Evolutionary conservation across 2,113 vertebrate species (phyloP), one percentile per base, ranked within the genome.

Genomic region (Myotis lucifugus): DNA sequence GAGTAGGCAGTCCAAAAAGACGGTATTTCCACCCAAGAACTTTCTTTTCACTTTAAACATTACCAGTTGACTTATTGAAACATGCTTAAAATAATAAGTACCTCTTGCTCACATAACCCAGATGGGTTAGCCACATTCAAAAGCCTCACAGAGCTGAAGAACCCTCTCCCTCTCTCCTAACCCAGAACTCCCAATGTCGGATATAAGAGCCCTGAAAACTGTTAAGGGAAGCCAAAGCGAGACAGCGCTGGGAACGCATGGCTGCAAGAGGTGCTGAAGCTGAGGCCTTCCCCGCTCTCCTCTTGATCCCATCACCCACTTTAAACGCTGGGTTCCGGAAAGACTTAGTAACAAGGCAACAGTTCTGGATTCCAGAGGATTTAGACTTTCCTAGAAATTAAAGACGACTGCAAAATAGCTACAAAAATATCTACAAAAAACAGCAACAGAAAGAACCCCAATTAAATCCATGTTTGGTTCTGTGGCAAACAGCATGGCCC

Each of bases 311-410:
- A 91, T 54, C 1, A 6, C 79, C 91, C 21, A 48, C 59, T 0
- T 88, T 14, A 59, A 83, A 95, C 94, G 91, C 32, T 92, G 94
- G 72, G 25, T 52, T 69, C 0, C 94, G 18, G 86, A 61, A 87
- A 92, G 90, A 95, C 89, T 96, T 82, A 96, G 97, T 89, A 96
- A 95, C 95, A 97, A 56, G 1, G 32, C 18, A 85, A 15, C 3
- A 1, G 46, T 67, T 1, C 23, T 18, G 94, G 84, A 87, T 25
- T 14, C 6, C 1, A 70, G 69, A 27, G 83, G 78, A 72, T n/a
- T 90, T 34, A 40, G 3, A 1, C 5, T 79, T 82, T 67, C 37
- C 69, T 48, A 13, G 10, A 91, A 95, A 94, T 82, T 82, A 74
- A 95, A 95, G 18, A 7, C 19, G 3, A 73, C 37, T 52, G 17